Evolutionary conservation across 2,113 vertebrate genomes (phyloP), one percentile per base, ranked within the genome.

Genomic region (Bagarius yarrelli): DNA sequence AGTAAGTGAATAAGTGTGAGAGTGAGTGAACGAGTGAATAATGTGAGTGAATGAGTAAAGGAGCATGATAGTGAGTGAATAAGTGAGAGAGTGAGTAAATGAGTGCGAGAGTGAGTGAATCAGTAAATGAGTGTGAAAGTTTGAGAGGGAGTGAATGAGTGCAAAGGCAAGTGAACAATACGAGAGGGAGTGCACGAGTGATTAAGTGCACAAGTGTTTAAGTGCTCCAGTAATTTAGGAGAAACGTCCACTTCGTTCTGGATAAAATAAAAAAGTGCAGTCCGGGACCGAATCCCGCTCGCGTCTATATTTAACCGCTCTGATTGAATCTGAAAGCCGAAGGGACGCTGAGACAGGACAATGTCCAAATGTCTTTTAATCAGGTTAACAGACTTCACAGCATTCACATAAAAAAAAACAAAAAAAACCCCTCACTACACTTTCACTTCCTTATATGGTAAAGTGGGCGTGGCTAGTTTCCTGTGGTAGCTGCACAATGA

Each of bases 281-380:
- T 27, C 67, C 0, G n/a, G 40, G 15, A 71, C 67, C 4, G 3
- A 71, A 25, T 27, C n/a, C n/a, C 44, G 18, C 15, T 2, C 19
- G 16, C 15, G 16, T 71, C 67, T 71, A 71, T 71, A 71, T 50
- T 71, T 71, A 71, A 71, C 44, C 50, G 44, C 44, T 71, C 67
- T 27, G 67, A 71, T 71, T 71, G 67, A 71, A 50, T 27, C 27
- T 52, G 16, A 47, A 52, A 50, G 44, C 67, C 25, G 8, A n/a
- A 52, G 67, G 67, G 67, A 71, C 18, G 15, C n/a, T n/a, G 66
- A 69, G 40, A 15, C 21, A 23, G 30, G 19, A 32, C 36, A 66
- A 23, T 23, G 9, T 11, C 4, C 12, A 12, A 14, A n/a, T 6
- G 64, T 67, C 36, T n/a, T 52, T 1, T 71, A 71, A 52, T 52